Base-by-base conservation (phyloP, 2,888 invertebrate species). In the Apantesis nais region DNA sequence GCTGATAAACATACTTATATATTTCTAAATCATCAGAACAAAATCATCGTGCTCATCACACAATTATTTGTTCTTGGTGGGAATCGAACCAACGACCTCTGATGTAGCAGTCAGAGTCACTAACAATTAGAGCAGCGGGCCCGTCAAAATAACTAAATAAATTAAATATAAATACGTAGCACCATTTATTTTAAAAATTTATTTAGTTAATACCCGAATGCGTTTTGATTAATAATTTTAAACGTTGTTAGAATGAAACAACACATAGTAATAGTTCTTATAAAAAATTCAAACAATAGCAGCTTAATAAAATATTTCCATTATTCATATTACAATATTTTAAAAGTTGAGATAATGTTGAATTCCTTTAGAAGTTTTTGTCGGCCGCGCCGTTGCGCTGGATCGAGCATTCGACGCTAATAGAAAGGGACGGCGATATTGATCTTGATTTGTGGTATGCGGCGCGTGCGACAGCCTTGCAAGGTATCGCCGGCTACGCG, bases 401-500 rank as follows among this genome's bases (percentile, higher is more conserved):
- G 25, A 8, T 16, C 37, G 71, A 29, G 19, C 48, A 37, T 61
- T 61, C 73, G 81, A 68, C 70, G 71, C 72, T 70, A 77, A 73
- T 71, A 76, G 82, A 86, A 74, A 80, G 85, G 78, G 86, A 86
- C 25, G 76, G 80, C 79, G 82, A 85, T 86, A 86, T 68, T 78
- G 80, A 83, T 87, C 82, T 87, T 75, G 82, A 84, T 82, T 78
- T 76, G 75, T 69, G 87, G 88, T 80, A 88, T 88, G 88, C 83
- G 83, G 83, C 74, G 76, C 76, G 82, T 82, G 82, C 79, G 74
- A 81, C 84, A 85, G 80, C 88, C 89, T 89, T 89, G 88, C 85
- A 88, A 88, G 86, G 86, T 71, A 80, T 71, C 74, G 73, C 77
- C 55, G 71, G 71, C 74, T 71, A 73, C 67, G 48, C 62, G 63